These are phyloP conservation scores for Cardiocondyla obscurior DNA, from an alignment of 1,140 invertebrate species.

Conservation along the genomic window DNA sequence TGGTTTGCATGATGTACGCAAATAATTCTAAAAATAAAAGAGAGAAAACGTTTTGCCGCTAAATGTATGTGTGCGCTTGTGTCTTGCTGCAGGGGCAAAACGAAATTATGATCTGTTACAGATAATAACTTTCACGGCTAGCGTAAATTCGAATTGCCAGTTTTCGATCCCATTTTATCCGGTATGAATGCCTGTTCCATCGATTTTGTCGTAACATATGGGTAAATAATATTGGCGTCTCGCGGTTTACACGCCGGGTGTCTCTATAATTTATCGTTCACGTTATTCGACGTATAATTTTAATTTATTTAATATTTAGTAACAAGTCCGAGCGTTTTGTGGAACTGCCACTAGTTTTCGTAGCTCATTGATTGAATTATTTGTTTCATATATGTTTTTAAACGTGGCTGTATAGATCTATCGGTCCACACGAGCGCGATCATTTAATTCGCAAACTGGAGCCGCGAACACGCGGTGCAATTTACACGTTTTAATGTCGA, in stretches of 20 bases:
- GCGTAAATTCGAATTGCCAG: conserved; percentile 43
- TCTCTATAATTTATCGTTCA: conserved; percentile 28
- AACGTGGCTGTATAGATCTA: background rate
- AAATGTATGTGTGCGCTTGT: conserved; percentile 4
- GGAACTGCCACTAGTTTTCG: background rate
- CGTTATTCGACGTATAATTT: conserved; percentile 24
- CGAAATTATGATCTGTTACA: conserved; percentile 53
- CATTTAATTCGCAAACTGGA: background rate
- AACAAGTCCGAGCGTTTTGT: background rate
- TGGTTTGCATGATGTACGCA: conserved; percentile 34
- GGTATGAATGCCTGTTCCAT: conserved; percentile 24
- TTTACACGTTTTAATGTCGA: background rate
- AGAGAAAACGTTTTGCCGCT: conserved; percentile 25
- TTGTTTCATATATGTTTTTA: background rate
- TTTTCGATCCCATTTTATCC: conserved; percentile 50
- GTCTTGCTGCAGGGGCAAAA: conserved; percentile 22
- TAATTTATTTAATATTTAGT: background rate
- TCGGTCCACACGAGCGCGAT: too few species aligned
- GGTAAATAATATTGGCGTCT: conserved; percentile 44
- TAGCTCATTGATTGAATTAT: background rate
- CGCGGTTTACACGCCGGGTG: conserved; percentile 10
- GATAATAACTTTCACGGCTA: conserved; percentile 53
- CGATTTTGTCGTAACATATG: conserved; percentile 34
- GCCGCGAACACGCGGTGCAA: background rate
- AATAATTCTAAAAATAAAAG: conserved; percentile 44